Conservation (phyloP, 1,140 invertebrate genomes). For the Cephus cinctus region DNA sequence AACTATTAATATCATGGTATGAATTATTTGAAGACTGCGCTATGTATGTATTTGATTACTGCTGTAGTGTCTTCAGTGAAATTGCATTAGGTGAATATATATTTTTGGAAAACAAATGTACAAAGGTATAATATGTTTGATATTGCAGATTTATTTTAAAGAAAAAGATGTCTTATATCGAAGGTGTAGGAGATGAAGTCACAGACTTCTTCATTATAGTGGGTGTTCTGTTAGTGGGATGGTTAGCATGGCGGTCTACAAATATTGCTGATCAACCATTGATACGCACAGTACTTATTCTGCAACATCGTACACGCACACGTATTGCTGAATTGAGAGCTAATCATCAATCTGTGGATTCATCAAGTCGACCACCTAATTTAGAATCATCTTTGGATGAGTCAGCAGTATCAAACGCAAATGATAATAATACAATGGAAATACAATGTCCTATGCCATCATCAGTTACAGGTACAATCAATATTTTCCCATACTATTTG, state of each 20-base stretch:
- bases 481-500: constrained; percentile 14
- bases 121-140: too few species aligned
- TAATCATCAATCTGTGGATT: constrained; percentile 25
- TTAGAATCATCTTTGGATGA: constrained; percentile 35
- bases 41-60: too few species aligned
- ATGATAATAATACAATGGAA: constrained; percentile 25
- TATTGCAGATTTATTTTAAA: too few species aligned
- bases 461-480: constrained; percentile 24
- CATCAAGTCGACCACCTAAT: constrained; percentile 18
- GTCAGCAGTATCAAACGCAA: constrained; percentile 22
- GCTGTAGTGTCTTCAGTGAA: too few species aligned
- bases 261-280: constrained; percentile 56
- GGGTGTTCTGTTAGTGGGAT: constrained; percentile 61
- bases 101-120: too few species aligned
- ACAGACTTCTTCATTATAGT: constrained; percentile 68
- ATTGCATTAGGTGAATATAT: too few species aligned
- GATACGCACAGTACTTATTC: constrained; percentile 56
- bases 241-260: constrained; percentile 74
- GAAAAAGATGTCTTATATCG: constrained; percentile 67
- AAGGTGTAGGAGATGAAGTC: constrained; percentile 82
- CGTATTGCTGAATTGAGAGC: constrained; percentile 38
- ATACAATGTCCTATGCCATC: constrained; percentile 31
- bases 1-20: too few species aligned
- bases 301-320: constrained; percentile 47
- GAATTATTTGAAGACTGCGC: too few species aligned